Base-by-base conservation (phyloP, 1,140 invertebrate genomes). In the Ceratosolen solmsi region DNA sequence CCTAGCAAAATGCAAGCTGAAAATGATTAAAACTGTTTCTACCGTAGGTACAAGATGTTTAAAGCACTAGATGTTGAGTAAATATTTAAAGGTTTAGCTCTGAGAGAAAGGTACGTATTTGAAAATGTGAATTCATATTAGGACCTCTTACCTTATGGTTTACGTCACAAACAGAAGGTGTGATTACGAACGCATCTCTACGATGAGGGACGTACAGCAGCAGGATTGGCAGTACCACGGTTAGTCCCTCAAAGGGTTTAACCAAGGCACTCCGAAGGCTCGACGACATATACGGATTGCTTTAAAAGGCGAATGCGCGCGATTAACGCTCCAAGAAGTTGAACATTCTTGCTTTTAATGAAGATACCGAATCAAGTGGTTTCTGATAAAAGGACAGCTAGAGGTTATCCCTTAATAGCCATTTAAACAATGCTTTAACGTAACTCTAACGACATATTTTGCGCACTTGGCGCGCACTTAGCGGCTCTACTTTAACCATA, bases 131-230 rank as follows among this genome's bases (percentile, higher is more conserved):
- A 76, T 58, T 72, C 68, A 79, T 70, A 54, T 58, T 49, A 81
- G 33, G 41, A 56, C n/a, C n/a, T 81, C 79, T 81, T 81, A 81
- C 79, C 79, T 81, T 74, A 33, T 11, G 51, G n/a, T 41, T 38
- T 36, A 73, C 30, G 56, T 63, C 70, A 71, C 56, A 33, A 22
- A 51, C 30, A n/a, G 30, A 60, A 51, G 17, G 20, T 30, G 73
- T 41, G 36, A 36, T 46, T 68, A 81, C 38, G 71, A 73, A 56
- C 41, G 20, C 17, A n/a, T 81, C 46, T 75, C 7, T 22, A 30
- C 15, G 46, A 38, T 38, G 79, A 74, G 30, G 22, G 56, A n/a
- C 60, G 70, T 73, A 73, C 70, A 68, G 77, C 70, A 80, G 56
- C n/a, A 36, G 58, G 78, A 25, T 73, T 17, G 22, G 77, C 65